Evolutionary conservation across 2,113 vertebrate species (phyloP), one percentile per base, ranked within the genome.

Genomic region (Phylloscopus whistleri): DNA sequence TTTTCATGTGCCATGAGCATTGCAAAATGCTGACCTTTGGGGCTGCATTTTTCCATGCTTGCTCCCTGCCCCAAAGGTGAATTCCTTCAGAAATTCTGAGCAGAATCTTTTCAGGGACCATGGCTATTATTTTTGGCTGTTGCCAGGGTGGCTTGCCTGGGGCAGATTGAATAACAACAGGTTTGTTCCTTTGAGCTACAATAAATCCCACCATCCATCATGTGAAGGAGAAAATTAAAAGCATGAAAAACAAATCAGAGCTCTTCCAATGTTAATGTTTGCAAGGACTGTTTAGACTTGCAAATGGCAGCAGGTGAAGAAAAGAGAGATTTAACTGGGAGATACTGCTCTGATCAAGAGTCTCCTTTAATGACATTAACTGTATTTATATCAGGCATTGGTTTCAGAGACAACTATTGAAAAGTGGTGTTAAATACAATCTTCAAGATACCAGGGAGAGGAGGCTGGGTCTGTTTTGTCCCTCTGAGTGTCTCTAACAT

Each of bases 1-100:
- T 92, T 96, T 92, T 91, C 80, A 68, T 79, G 79, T 39, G 28
- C 77, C 49, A 76, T 10, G 56, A 95, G 87, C 86, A 76, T 90
- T 96, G 91, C 95, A 95, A 97, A 96, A 96, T 31, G 33, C 41
- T 92, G 94, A 97, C 96, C 96, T 97, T 94, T 96, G 80, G 81
- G 92, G 88, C 82, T 94, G 46, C 82, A 87, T 92, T 93, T 96
- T 95, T 95, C 86, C 75, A 23, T 56, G 48, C 89, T 95, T 94
- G 67, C 64, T 96, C 73, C 43, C 64, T 95, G 78, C 87, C 95
- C 88, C 69, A 89, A 89, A 96, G 92, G 92, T 90, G 94, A 97
- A 96, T 96, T 96, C 95, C 86, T 94, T 94, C 78, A 86, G 77
- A 96, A 95, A 88, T 82, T 70, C 77, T 94, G 62, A 95, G 82